Conservation (phyloP, 2,888 invertebrate genomes). For the Tillus elongatus region DNA sequence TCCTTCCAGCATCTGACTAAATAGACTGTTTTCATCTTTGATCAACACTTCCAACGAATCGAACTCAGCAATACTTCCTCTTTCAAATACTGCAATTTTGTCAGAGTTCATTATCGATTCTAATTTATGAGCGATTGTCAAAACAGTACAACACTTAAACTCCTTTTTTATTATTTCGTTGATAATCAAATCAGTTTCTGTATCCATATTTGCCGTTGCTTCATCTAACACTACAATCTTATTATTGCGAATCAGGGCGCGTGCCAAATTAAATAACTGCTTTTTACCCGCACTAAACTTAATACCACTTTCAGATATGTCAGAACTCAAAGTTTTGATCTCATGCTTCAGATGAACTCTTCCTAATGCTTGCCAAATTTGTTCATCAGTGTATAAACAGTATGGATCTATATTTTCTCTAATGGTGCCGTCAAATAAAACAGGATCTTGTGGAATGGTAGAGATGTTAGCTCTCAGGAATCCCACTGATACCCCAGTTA, state of each 20-base stretch:
- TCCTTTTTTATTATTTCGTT: conserved; percentile 65
- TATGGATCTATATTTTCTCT: conserved; percentile 83
- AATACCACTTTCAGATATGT: conserved; percentile 57
- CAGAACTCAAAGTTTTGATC: conserved; percentile 52
- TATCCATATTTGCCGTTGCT: conserved; percentile 75
- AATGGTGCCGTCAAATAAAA: conserved; percentile 74
- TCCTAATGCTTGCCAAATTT: conserved; percentile 73
- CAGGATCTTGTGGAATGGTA: conserved; percentile 77
- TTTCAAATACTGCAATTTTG: conserved; percentile 69
- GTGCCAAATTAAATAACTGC: conserved; percentile 58
- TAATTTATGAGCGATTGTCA: conserved; percentile 75
- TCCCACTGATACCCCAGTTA: conserved; percentile 56
- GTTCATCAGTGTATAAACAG: conserved; percentile 61
- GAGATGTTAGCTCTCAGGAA: conserved; percentile 64
- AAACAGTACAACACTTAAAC: conserved; percentile 66
- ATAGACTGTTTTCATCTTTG: conserved; percentile 18
- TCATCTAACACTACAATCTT: conserved; percentile 47
- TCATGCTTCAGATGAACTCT: conserved; percentile 66
- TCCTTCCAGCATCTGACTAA: conserved; percentile 22
- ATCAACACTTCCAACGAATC: conserved; percentile 55
- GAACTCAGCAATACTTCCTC: conserved; percentile 64
- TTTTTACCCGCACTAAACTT: conserved; percentile 44
- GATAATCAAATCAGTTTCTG: conserved; percentile 65
- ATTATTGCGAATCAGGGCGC: conserved; percentile 46
- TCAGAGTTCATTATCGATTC: conserved; percentile 81